A percentile compares a stretch with the other conserved stretches of the same genome.
phyloP scores from a whole-genome alignment of 2,888 invertebrate species.

The Yponomeuta cagnagella region DNA sequence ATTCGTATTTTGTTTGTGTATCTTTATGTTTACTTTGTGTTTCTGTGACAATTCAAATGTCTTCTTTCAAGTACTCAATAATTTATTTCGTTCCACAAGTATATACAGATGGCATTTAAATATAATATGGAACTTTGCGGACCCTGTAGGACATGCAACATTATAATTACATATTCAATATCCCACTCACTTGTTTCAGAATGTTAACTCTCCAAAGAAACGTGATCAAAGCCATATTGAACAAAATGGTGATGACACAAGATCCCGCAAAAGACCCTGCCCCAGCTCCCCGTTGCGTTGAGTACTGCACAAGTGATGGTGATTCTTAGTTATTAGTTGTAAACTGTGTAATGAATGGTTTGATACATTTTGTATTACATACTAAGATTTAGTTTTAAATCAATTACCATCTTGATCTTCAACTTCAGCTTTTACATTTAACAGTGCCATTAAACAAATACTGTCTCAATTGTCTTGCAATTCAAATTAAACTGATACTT shows the following conservation, averaged over 20 bases:
- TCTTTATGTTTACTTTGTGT: too few species aligned
- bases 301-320: background rate
- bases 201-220: slow-evolving; percentile 77
- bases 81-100: too few species aligned
- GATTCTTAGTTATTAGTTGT: background rate
- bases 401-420: background rate
- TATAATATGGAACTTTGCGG: too few species aligned
- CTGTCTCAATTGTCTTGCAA: background rate
- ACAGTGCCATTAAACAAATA: background rate
- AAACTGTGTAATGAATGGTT: background rate
- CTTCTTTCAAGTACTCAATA: too few species aligned
- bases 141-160: too few species aligned
- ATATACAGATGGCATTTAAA: too few species aligned
- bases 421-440: background rate
- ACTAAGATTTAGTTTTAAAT: background rate
- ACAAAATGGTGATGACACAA: slow-evolving; percentile 73
- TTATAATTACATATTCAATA: background rate
- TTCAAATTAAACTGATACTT: background rate
- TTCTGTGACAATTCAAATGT: too few species aligned
- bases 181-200: slow-evolving; percentile 33
- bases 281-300: slow-evolving; percentile 50
- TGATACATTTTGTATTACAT: slow-evolving; percentile 7
- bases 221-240: slow-evolving; percentile 72
- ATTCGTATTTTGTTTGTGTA: too few species aligned
- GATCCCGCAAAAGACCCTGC: slow-evolving; percentile 78